A percentile compares a stretch with the other conserved stretches of the same genome.
Conservation (phyloP, 2,113 vertebrate species). For the Hypomesus transpacificus region DNA sequence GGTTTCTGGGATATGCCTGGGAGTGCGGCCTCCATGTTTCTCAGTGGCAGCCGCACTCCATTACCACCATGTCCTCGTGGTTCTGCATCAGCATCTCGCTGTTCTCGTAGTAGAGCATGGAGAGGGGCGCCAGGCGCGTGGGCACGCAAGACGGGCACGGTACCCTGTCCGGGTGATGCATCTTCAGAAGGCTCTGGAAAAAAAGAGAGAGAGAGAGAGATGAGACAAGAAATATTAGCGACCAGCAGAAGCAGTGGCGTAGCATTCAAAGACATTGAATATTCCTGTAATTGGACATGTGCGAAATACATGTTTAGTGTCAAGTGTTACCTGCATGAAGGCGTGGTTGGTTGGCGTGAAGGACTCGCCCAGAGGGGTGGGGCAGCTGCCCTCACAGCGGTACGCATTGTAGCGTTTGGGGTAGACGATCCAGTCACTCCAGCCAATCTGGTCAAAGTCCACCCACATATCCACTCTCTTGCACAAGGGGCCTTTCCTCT, state of each 20-base stretch:
- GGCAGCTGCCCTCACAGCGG: slow-evolving; percentile 81
- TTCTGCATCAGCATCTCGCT: slow-evolving; percentile 73
- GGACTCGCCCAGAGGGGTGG: slow-evolving; percentile 76
- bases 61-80: slow-evolving; percentile 82
- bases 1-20: not conserved
- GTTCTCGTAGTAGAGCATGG: slow-evolving; percentile 86
- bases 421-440: slow-evolving; percentile 84
- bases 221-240: slow-evolving; percentile 17
- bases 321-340: slow-evolving; percentile 79
- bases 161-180: slow-evolving; percentile 76
- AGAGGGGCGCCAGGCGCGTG: slow-evolving; percentile 73
- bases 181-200: slow-evolving; percentile 79
- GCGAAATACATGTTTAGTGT: not conserved
- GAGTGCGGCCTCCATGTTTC: not conserved
- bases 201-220: slow-evolving; percentile 12
- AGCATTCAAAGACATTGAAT: not conserved
- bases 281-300: too few relatives aligned
- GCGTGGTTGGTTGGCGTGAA: slow-evolving; percentile 84
- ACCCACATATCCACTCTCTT: slow-evolving; percentile 82
- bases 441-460: slow-evolving; percentile 81
- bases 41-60: slow-evolving; percentile 86
- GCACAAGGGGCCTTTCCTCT: slow-evolving; percentile 61
- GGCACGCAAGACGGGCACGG: slow-evolving; percentile 78
- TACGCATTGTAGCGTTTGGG: slow-evolving; percentile 81
- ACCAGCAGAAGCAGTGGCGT: not conserved